These are phyloP conservation scores for Bothrops alternatus DNA, from an alignment of 2,797 vertebrate species.

Conservation along the genomic window DNA sequence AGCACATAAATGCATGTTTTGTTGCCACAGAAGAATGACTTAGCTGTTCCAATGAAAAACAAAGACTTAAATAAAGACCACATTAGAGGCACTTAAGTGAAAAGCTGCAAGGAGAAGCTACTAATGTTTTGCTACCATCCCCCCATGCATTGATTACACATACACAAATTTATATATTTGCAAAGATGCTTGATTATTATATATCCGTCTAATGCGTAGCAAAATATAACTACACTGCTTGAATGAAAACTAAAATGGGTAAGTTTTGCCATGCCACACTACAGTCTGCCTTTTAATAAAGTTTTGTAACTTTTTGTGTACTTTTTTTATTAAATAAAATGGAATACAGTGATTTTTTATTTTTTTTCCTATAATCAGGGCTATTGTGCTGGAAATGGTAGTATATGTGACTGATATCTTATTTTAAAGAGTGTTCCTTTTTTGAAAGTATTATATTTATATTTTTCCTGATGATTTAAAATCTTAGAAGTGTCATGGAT, in stretches of 20 bases:
- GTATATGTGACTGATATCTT: not conserved
- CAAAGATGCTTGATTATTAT: not conserved
- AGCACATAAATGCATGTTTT: slow-evolving; percentile 50
- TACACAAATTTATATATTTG: accelerated
- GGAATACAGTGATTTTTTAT: not conserved
- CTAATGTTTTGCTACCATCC: not conserved
- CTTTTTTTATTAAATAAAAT: not conserved
- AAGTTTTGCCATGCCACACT: not conserved
- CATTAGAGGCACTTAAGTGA: slow-evolving; percentile 32
- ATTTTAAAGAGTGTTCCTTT: not conserved
- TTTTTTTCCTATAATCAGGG: not conserved
- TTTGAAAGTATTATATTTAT: not conserved
- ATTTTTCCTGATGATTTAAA: not conserved
- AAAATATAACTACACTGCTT: not conserved
- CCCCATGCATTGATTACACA: not conserved
- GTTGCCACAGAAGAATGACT: slow-evolving; percentile 38
- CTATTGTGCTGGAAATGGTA: not conserved
- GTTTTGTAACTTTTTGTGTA: not conserved
- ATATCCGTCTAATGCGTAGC: not conserved
- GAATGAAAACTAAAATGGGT: not conserved
- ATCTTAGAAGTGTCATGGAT: not conserved
- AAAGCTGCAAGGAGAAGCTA: not conserved
- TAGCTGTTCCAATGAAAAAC: slow-evolving; percentile 46
- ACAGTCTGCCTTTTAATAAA: not conserved
- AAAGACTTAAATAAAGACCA: slow-evolving; percentile 45